phyloP scores from a whole-genome alignment of 2,888 invertebrate genomes.

The Ecdyonurus torrentis region DNA sequence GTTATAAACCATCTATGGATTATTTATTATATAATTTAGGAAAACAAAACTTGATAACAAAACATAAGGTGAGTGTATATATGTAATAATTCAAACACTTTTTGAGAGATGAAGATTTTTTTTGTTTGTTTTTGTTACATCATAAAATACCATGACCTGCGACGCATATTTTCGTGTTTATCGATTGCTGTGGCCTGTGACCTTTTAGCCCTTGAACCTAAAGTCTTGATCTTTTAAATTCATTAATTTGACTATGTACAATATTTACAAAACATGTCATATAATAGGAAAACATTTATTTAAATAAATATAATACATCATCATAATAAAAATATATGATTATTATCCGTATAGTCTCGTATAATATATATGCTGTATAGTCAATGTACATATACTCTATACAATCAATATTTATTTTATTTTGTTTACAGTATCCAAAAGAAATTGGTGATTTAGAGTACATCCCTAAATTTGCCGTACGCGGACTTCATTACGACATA shows the following conservation, averaged over 20 bases:
- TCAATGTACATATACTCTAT: too few relatives aligned
- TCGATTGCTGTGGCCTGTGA: too few relatives aligned
- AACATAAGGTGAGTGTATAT: slow-evolving; percentile 52
- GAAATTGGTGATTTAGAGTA: slow-evolving; percentile 64
- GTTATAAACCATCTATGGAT: slow-evolving; percentile 80
- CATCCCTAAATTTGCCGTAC: slow-evolving; percentile 83
- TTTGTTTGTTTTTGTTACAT: background rate
- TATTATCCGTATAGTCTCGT: too few relatives aligned
- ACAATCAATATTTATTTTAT: too few relatives aligned
- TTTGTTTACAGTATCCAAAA: slow-evolving; percentile 87
- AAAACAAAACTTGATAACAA: slow-evolving; percentile 66
- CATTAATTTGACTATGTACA: too few relatives aligned
- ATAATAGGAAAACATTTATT: background rate
- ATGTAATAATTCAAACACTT: slow-evolving; percentile 5
- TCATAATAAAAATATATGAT: background rate
- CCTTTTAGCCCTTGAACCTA: too few relatives aligned
- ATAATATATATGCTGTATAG: too few relatives aligned
- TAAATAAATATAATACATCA: background rate
- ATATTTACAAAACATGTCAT: too few relatives aligned
- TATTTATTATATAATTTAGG: slow-evolving; percentile 82
- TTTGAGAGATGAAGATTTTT: background rate
- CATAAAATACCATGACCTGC: background rate
- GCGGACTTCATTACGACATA: slow-evolving; percentile 97
- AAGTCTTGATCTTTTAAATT: too few relatives aligned
- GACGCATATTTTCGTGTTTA: too few relatives aligned